A percentile compares a stretch with the other conserved stretches of the same genome.
These are phyloP conservation scores for Podarcis muralis DNA, from an alignment of 2,113 vertebrate genomes.

Conservation along the genomic window DNA sequence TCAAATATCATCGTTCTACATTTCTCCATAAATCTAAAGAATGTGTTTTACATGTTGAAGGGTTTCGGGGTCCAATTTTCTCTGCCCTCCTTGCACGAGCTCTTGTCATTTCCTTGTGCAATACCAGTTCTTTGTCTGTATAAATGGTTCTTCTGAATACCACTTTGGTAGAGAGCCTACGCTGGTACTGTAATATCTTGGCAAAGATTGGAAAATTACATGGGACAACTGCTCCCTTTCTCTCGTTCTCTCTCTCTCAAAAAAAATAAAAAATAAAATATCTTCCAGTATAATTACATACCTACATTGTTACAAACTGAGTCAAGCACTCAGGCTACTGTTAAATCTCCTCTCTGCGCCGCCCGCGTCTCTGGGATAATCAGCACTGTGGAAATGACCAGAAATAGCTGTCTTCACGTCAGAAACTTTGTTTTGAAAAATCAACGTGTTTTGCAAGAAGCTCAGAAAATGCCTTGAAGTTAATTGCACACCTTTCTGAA, in stretches of 20 bases:
- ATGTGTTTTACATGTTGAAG: neutral
- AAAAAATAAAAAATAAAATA: neutral
- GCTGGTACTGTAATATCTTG: conserved; percentile 40
- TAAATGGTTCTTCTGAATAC: conserved; percentile 42
- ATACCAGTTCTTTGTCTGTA: conserved; percentile 10
- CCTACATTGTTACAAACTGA: conserved; percentile 56
- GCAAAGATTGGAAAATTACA: conserved; percentile 32
- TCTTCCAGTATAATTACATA: conserved; percentile 43
- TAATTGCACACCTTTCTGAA: conserved; percentile 44
- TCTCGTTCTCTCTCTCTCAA: neutral
- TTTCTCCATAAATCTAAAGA: neutral
- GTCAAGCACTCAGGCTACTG: conserved; percentile 33
- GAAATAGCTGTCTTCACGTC: conserved; percentile 61
- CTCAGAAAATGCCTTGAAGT: conserved; percentile 35
- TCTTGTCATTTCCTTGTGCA: neutral
- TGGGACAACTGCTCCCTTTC: conserved; percentile 13
- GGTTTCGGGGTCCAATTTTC: neutral
- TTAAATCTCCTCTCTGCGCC: neutral
- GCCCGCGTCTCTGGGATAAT: conserved; percentile 7
- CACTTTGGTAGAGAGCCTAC: neutral
- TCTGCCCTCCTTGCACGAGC: neutral
- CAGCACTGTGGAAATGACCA: conserved; percentile 54
- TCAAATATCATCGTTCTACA: neutral
- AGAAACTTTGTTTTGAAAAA: conserved; percentile 69
- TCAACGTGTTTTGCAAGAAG: conserved; percentile 24